Conservation (phyloP, 1,140 invertebrate species). For the Odontomachus brunneus region DNA sequence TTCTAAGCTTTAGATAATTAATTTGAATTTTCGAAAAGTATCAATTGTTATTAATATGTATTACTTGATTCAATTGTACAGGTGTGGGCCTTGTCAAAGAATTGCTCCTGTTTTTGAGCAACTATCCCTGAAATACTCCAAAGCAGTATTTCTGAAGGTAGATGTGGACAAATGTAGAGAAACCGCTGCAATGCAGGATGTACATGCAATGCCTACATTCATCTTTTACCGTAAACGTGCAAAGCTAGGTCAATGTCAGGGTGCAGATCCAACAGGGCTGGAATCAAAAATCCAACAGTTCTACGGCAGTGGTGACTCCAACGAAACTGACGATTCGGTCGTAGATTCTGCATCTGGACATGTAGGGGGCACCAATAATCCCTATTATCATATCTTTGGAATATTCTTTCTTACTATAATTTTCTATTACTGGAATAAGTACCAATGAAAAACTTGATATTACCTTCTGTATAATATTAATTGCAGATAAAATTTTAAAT, state of each 20-base stretch:
- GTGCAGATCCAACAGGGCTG: constrained; percentile 92
- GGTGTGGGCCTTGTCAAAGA: constrained; percentile 97
- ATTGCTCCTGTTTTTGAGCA: constrained; percentile 97
- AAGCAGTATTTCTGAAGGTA: constrained; percentile 97
- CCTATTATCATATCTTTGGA: constrained; percentile 80
- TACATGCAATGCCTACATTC: constrained; percentile 99
- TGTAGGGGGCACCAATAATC: constrained; percentile 86
- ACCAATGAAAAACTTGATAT: constrained; percentile 56
- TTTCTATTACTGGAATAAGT: constrained; percentile 81
- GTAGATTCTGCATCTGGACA: constrained; percentile 90
- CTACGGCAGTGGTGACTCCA: constrained; percentile 90
- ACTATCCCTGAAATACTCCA: constrained; percentile 93
- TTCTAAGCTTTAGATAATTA: no score
- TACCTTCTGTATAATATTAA: not conserved
- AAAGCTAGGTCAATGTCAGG: constrained; percentile 93
- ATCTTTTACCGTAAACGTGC: constrained; percentile 95
- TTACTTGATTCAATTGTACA: constrained; percentile 79
- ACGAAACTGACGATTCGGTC: constrained; percentile 88
- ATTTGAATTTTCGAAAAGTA: not conserved
- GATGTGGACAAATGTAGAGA: constrained; percentile 96
- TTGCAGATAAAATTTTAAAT: not conserved
- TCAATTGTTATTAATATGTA: not conserved
- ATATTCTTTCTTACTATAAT: constrained; percentile 78
- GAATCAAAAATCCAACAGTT: constrained; percentile 96
- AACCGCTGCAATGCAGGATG: constrained; percentile 93